Conservation (phyloP, 2,113 vertebrate species). For the Aepyceros melampus region DNA sequence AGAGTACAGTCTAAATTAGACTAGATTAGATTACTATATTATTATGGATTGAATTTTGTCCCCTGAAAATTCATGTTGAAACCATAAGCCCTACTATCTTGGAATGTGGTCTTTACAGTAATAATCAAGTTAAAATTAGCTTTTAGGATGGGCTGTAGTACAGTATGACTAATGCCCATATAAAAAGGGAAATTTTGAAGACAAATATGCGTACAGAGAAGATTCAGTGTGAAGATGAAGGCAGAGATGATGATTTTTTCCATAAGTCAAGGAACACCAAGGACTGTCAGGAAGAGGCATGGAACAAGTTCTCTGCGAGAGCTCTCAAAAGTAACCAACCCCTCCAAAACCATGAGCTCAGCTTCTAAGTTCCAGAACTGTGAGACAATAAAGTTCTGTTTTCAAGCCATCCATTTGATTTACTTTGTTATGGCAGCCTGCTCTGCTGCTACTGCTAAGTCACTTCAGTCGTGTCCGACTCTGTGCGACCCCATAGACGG, state of each 20-base stretch:
- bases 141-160: background rate
- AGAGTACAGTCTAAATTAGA: background rate
- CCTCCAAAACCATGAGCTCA: background rate
- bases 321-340: background rate
- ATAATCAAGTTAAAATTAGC: background rate
- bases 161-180: background rate
- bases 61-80: background rate
- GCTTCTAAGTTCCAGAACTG: background rate
- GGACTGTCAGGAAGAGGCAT: background rate
- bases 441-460: no score
- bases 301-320: background rate
- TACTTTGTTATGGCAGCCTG: background rate
- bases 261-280: background rate
- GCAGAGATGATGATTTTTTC: background rate
- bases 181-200: background rate
- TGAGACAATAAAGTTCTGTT: background rate
- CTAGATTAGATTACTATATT: background rate
- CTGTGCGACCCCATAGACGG: no score
- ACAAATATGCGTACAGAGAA: background rate
- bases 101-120: background rate
- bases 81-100: background rate
- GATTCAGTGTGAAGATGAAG: background rate
- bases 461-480: no score
- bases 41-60: background rate
- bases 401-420: background rate